These are phyloP conservation scores for Drosophila rufa DNA, from an alignment of 1,140 invertebrate species.

Conservation along the genomic window DNA sequence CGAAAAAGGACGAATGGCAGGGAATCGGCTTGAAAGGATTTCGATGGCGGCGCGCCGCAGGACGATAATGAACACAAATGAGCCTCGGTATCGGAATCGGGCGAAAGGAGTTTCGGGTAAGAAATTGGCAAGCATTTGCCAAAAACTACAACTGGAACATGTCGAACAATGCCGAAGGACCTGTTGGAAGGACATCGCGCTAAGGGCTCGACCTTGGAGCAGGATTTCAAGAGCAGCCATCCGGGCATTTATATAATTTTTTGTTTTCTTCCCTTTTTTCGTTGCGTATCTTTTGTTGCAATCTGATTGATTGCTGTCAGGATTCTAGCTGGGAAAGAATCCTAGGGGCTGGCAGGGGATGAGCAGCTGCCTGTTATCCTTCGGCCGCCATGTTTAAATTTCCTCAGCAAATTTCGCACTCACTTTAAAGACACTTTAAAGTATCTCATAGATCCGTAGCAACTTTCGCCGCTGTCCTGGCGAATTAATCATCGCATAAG, in stretches of 20 bases:
- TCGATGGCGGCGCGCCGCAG: slow-evolving; percentile 77
- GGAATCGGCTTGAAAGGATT: slow-evolving; percentile 40
- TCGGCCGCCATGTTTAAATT: slow-evolving; percentile 63
- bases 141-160: slow-evolving; percentile 63
- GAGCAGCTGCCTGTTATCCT: slow-evolving; percentile 35
- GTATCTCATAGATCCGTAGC: slow-evolving; percentile 53
- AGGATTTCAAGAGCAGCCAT: slow-evolving; percentile 52
- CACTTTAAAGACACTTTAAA: slow-evolving; percentile 46
- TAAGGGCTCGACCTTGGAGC: slow-evolving; percentile 62
- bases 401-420: slow-evolving; percentile 32
- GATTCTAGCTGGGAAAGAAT: slow-evolving; percentile 50
- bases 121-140: slow-evolving; percentile 75
- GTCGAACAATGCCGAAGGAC: slow-evolving; percentile 63
- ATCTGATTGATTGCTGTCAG: slow-evolving; percentile 83
- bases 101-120: slow-evolving; percentile 72
- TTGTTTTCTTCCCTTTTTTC: slow-evolving; percentile 28
- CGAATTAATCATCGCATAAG: slow-evolving; percentile 72
- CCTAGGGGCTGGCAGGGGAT: slow-evolving; percentile 35
- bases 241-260: slow-evolving; percentile 63
- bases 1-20: slow-evolving; percentile 8
- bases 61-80: slow-evolving; percentile 82
- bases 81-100: slow-evolving; percentile 45
- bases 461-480: slow-evolving; percentile 63
- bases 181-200: slow-evolving; percentile 63
- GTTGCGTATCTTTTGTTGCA: slow-evolving; percentile 72